Base-by-base conservation (phyloP, 1,140 invertebrate species). In the Brachionus sp. region DNA sequence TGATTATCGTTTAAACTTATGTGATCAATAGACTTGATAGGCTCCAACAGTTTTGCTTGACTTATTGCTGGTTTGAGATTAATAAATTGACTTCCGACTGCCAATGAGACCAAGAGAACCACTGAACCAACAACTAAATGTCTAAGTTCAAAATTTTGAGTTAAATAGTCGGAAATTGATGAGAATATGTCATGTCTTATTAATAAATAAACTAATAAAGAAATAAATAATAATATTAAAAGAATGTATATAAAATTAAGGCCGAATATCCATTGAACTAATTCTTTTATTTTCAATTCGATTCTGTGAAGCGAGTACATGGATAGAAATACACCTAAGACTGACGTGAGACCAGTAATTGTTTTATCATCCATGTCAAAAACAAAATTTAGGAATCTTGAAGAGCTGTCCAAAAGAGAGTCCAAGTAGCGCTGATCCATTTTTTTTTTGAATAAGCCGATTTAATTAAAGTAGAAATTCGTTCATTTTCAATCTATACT, bases 261-360 rank as follows among this genome's bases (percentile, higher is more conserved):
- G 16, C 39, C 44, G 7, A 75, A 19, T 3, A 25, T 75, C 16
- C 39, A 75, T 46, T 44, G 39, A 46, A 39, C 16, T 13, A 75
- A 46, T 29, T 75, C 70, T 46, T 46, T 44, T 33, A 75, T 44
- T 50, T 75, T 75, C 3, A 46, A 7, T 46, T 75, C 70, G 3
- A 75, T 75, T 75, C 44, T 75, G 70, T 46, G 70, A 19, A 75
- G 44, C 9, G 70, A 44, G 29, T 75, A 75, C 10, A 75, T n/a
- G 23, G 70, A 46, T 25, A 75, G 16, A 46, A 75, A 33, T 13
- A 75, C 19, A 75, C 70, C 70, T 9, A 75, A 9, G 10, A 16
- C 70, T 25, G 70, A 46, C 6, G 70, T 25, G 23, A 75, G 44
- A 10, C 42, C 6, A 12, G 37, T 75, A 25, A 46, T 75, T 23